phyloP scores from a whole-genome alignment of 1,140 invertebrate species.

The Andrena cerasifolii region DNA sequence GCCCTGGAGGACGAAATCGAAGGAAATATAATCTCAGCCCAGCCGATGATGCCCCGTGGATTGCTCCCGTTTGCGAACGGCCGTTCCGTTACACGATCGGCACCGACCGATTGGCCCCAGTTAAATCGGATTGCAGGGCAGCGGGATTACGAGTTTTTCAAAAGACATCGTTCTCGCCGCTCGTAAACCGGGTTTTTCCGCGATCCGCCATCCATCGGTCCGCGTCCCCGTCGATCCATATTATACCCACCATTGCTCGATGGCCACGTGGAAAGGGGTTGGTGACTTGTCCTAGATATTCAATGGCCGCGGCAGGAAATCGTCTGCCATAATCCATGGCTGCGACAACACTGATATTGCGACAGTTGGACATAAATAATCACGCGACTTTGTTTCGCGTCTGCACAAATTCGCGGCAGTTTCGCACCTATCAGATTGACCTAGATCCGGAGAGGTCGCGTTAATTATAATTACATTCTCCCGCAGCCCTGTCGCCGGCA shows the following conservation, averaged over 20 bases:
- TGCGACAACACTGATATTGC: not conserved
- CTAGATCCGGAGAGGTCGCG: not conserved
- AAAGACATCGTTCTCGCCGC: conserved; percentile 52
- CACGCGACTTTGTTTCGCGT: conserved; percentile 2
- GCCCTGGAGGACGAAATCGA: not conserved
- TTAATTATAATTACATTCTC: not conserved
- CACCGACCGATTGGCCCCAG: conserved; percentile 49
- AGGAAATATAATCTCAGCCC: conserved; percentile 53
- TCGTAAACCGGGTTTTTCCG: conserved; percentile 43
- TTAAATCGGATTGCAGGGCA: conserved; percentile 69
- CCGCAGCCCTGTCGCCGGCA: too few species aligned
- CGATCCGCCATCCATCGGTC: conserved; percentile 55
- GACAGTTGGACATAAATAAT: conserved; percentile 5
- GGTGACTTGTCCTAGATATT: not conserved
- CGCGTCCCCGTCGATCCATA: conserved; percentile 36
- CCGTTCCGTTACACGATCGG: conserved; percentile 60
- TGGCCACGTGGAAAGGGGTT: not conserved
- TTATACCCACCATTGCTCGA: conserved; percentile 8
- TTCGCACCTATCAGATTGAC: not conserved
- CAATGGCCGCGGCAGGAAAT: conserved; percentile 8
- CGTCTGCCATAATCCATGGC: conserved; percentile 11
- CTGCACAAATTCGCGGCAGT: not conserved
- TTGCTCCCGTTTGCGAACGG: conserved; percentile 55
- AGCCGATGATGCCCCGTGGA: conserved; percentile 47
- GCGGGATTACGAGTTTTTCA: conserved; percentile 66